phyloP scores from a whole-genome alignment of 2,888 invertebrate genomes.

The Ceriagrion tenellum region DNA sequence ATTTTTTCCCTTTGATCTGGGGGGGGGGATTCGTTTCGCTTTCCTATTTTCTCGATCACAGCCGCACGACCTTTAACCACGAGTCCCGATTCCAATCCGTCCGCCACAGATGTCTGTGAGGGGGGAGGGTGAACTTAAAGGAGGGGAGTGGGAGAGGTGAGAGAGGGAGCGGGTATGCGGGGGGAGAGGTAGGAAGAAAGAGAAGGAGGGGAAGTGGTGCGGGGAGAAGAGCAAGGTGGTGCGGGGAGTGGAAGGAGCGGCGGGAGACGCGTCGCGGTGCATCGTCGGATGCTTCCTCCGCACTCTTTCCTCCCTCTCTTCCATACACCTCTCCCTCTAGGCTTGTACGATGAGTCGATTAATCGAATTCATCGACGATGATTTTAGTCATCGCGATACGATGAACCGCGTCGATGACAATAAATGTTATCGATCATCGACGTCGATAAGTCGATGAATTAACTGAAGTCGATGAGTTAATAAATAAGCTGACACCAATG shows the following conservation, averaged over 20 bases:
- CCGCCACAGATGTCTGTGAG: neutral
- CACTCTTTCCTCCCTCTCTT: neutral
- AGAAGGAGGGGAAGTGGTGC: neutral
- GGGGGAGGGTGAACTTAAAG: neutral
- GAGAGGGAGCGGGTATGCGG: neutral
- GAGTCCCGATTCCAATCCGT: neutral
- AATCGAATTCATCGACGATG: too few species aligned
- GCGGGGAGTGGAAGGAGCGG: neutral
- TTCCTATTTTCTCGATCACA: neutral
- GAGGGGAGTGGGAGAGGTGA: neutral
- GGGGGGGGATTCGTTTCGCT: neutral
- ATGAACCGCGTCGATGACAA: too few species aligned
- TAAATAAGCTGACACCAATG: too few species aligned
- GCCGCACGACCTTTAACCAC: neutral
- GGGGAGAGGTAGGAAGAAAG: neutral
- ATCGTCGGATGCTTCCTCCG: conserved; percentile 10
- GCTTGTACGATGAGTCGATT: too few species aligned
- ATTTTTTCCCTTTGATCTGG: too few species aligned
- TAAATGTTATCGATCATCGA: too few species aligned
- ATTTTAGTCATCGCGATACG: too few species aligned
- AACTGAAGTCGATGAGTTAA: too few species aligned
- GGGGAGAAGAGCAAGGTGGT: neutral
- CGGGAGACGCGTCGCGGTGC: neutral
- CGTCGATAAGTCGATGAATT: too few species aligned
- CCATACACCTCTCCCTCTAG: too few species aligned